These are phyloP conservation scores for Chanos chanos DNA, from an alignment of 2,797 vertebrate genomes.

Conservation along the genomic window DNA sequence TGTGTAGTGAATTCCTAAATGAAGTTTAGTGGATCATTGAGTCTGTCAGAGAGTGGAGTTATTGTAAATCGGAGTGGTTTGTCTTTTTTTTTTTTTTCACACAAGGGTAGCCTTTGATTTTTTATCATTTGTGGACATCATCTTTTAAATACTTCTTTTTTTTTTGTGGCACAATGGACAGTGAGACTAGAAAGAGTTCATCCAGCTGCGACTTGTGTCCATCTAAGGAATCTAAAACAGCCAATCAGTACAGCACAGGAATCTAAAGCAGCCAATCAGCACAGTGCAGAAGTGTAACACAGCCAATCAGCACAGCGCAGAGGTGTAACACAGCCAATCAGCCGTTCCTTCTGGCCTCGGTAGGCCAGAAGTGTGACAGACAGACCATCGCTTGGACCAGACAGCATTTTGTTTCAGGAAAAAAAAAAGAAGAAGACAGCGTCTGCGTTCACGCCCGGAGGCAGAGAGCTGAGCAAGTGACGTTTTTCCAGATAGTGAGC, in stretches of 20 bases:
- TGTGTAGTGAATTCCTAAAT: constrained; percentile 73
- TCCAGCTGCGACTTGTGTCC: too few species aligned
- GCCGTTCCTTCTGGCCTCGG: constrained; percentile 69
- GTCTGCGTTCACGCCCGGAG: too few species aligned
- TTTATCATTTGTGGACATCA: too few species aligned
- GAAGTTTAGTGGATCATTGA: constrained; percentile 77
- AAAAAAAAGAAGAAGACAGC: constrained; percentile 82
- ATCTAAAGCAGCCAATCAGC: too few species aligned
- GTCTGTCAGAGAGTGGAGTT: constrained; percentile 59
- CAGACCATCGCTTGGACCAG: constrained; percentile 79
- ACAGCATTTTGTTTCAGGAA: constrained; percentile 61
- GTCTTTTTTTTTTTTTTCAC: constrained; percentile 13
- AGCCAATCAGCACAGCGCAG: too few species aligned
- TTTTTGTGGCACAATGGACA: constrained; percentile 49
- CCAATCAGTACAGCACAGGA: too few species aligned
- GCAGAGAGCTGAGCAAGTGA: constrained; percentile 85
- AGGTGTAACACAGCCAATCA: too few species aligned
- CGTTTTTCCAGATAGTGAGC: constrained; percentile 91
- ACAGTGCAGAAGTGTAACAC: too few species aligned
- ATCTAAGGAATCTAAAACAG: too few species aligned
- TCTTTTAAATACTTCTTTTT: too few species aligned
- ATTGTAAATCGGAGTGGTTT: constrained; percentile 28
- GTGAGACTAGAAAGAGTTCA: constrained; percentile 6
- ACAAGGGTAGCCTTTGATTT: too few species aligned
- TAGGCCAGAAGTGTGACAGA: constrained; percentile 90